Conservation (phyloP, 2,797 vertebrate genomes). For the Mormyrus proboscirostris region DNA sequence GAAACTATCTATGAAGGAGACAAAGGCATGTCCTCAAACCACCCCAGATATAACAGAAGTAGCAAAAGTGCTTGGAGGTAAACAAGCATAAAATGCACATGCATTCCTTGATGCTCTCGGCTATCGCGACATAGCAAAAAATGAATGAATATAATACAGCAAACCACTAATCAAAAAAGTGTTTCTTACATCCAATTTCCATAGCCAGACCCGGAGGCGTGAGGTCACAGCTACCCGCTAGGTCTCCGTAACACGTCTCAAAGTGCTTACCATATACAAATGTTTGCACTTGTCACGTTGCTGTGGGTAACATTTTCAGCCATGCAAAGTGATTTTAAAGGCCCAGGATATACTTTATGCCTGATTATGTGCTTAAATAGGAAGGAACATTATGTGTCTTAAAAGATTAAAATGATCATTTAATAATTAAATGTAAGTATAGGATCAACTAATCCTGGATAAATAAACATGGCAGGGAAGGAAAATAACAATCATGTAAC, state of each 20-base stretch:
- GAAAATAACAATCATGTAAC: too few relatives aligned
- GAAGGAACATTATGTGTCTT: background rate
- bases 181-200: background rate
- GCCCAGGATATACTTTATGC: background rate
- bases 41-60: background rate
- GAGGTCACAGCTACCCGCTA: background rate
- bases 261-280: conserved; percentile 4
- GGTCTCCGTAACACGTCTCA: background rate
- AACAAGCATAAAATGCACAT: background rate
- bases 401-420: background rate
- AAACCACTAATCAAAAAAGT: background rate
- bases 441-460: background rate
- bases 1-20: background rate
- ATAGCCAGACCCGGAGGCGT: background rate
- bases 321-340: background rate
- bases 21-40: background rate
- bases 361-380: background rate
- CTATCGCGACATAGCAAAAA: background rate
- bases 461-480: background rate
- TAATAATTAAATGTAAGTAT: background rate
- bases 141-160: background rate
- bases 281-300: background rate
- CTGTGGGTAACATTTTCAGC: background rate
- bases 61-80: background rate
- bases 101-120: background rate